Base-by-base conservation (phyloP, 2,113 vertebrate species). In the Corythaeola cristata region DNA sequence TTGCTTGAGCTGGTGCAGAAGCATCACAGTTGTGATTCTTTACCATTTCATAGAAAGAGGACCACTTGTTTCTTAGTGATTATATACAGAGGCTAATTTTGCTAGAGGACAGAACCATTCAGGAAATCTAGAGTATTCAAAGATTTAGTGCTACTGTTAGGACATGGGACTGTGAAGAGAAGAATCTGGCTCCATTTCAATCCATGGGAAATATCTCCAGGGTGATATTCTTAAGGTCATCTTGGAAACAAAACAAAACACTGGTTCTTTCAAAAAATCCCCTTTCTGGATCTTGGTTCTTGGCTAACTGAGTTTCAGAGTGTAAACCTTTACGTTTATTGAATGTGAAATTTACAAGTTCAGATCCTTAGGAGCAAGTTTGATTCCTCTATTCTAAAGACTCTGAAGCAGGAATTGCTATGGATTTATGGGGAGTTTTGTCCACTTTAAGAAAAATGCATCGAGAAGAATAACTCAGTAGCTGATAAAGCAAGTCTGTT, bases 401-500 rank as follows among this genome's bases (percentile, higher is more conserved):
- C 17, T 32, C 18, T 37, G 55, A 92, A 90, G 7, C 9, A 66
- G 50, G 50, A 92, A 80, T 35, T 3, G 1, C 37, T 50, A 44
- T 53, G 53, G n/a, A 63, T 63, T 81, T 49, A 69, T 26, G 17
- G 6, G 1, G 0, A 1, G 13, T 45, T 23, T 55, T 15, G 3
- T 26, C 33, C 6, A 27, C 33, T 73, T 68, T 20, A 49, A 59
- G 45, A 90, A 83, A 94, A 90, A 85, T 37, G 23, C 11, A 23
- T 8, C 79, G 18, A 67, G 44, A 88, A 23, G 15, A 52, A 32
- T 58, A 72, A 79, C 5, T 66, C 26, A 41, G 50, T 49, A 50
- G 17, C 13, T 77, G 41, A 41, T 35, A 76, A 67, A 60, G 39
- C 33, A 60, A 56, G 8, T 66, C 28, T 92, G 17, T 71, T 76